Base-by-base conservation (phyloP, 2,113 vertebrate species). In the Ciconia maguari region DNA sequence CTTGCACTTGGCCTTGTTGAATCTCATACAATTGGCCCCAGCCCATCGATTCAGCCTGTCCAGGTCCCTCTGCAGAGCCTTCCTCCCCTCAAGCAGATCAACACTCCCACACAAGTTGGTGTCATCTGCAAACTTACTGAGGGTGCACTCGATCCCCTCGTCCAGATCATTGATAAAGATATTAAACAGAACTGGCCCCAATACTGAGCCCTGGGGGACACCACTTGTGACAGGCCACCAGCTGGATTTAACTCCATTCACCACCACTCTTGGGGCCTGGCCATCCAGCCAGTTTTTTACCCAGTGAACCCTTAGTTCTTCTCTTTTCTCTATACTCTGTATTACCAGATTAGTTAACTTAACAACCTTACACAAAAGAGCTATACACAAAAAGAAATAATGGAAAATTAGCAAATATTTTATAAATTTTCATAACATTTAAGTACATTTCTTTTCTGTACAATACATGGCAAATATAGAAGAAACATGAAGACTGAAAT, bases 21-120 rank as follows among this genome's bases (percentile, higher is more conserved):
- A 74, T 6, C 3, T 55, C 34, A 16, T 13, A 34, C 2, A 7
- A 1, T 1, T 82, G 38, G 27, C 13, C 27, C 58, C 0, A 2
- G 64, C 4, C 13, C n/a, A 82, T 2, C 0, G 3, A 58, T 74
- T 5, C 64, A 77, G 42, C 18, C 27, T 36, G 30, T n/a, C 11
- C 60, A 94, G 49, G 60, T 16, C 20, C 16, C 27, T 74, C 55
- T 69, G 38, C 2, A 64, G 12, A 38, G 17, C 9, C 18, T 24
- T 49, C 32, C 30, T 60, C 6, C 26, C 6, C 24, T 25, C 24
- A 1, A 54, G 54, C 26, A 82, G 34, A 25, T 34, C 24, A 41
- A 60, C 11, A 16, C 4, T 82, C 20, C 7, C 1, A 0, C 21
- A 5, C 4, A 75, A 4, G 16, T 6, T 69, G 17, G 14, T n/a